A percentile compares a stretch with the other conserved stretches of the same genome.
These are phyloP conservation scores for Anoura caudifer DNA, from an alignment of 2,113 vertebrate genomes.

Conservation along the genomic window DNA sequence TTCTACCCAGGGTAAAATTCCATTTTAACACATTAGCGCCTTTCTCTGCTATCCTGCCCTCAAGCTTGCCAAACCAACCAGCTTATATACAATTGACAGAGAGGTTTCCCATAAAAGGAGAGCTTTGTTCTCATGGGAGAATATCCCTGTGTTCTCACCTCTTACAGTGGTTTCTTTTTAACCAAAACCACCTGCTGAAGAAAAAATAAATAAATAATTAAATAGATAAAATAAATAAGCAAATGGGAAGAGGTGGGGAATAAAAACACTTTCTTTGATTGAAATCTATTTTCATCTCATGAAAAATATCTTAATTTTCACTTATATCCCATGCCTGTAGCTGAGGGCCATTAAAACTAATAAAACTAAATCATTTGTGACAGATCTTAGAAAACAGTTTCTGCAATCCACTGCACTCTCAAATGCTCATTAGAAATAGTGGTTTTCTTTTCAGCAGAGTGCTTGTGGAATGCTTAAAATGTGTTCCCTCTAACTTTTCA, in stretches of 20 bases:
- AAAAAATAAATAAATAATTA: background rate
- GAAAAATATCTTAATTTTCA: constrained; percentile 88
- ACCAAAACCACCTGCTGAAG: constrained; percentile 5
- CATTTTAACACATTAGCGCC: background rate
- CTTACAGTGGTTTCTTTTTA: constrained; percentile 27
- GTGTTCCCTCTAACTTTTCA: constrained; percentile 78
- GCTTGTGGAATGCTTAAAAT: constrained; percentile 81
- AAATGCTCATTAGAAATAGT: constrained; percentile 82
- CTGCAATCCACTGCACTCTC: constrained; percentile 76
- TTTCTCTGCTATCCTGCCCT: background rate
- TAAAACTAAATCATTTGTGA: constrained; percentile 88
- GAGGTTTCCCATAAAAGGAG: background rate
- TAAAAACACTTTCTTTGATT: constrained; percentile 47
- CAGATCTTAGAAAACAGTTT: constrained; percentile 85
- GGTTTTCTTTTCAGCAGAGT: constrained; percentile 80
- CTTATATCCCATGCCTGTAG: constrained; percentile 82
- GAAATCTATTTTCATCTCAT: constrained; percentile 80
- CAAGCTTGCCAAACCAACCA: background rate
- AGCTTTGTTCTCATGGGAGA: constrained; percentile 24
- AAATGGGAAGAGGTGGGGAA: constrained; percentile 47
- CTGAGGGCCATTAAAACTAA: constrained; percentile 86
- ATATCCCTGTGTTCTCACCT: background rate
- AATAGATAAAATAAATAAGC: constrained; percentile 43
- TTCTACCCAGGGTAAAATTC: background rate
- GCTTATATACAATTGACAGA: background rate